Conservation (phyloP, 2,888 invertebrate species). For the Synanthedon myopaeformis region DNA sequence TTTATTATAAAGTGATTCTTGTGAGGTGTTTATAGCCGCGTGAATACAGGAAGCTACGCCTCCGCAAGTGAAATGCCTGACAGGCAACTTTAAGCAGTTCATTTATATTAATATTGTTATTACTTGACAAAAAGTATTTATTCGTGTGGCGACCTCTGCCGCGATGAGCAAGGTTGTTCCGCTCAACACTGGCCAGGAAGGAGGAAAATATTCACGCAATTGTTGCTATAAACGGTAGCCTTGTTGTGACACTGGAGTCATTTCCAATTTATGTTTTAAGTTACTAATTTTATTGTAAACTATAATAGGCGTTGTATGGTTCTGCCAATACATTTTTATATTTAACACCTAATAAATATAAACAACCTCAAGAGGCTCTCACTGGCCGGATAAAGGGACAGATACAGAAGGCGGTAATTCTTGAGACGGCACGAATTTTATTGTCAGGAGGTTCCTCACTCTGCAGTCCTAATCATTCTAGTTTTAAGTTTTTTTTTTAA, state of each 20-base stretch:
- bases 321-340: too few species aligned
- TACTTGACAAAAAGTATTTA: conserved; percentile 14
- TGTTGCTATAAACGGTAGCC: conserved; percentile 38
- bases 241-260: conserved; percentile 39
- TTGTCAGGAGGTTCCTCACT: too few species aligned
- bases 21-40: background rate
- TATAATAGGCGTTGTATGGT: background rate
- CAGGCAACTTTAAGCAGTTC: background rate
- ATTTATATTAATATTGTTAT: background rate
- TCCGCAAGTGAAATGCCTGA: background rate
- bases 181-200: conserved; percentile 45
- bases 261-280: background rate
- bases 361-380: too few species aligned
- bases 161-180: conserved; percentile 54
- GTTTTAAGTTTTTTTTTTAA: too few species aligned
- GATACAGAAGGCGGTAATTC: too few species aligned
- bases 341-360: background rate
- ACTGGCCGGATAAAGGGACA: too few species aligned
- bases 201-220: conserved; percentile 42
- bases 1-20: too few species aligned
- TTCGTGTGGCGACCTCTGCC: conserved; percentile 40
- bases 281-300: too few species aligned
- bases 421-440: too few species aligned
- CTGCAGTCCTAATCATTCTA: too few species aligned
- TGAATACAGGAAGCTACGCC: background rate